A percentile compares a stretch with the other conserved stretches of the same genome.
phyloP scores from a whole-genome alignment of 2,797 vertebrate genomes.

The Pseudochaenichthys georgianus region DNA sequence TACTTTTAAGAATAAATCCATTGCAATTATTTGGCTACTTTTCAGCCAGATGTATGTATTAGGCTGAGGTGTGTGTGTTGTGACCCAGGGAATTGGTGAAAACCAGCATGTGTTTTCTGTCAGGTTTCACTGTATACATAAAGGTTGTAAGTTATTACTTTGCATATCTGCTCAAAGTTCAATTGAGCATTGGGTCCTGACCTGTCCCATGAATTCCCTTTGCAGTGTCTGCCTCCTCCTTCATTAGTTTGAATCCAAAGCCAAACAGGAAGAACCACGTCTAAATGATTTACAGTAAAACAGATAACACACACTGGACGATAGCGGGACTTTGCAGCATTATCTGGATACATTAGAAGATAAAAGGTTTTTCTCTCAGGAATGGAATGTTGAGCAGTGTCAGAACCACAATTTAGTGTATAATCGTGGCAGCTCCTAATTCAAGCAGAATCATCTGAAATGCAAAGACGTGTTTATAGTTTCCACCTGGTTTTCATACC shows the following conservation, averaged over 20 bases:
- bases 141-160: slow-evolving; percentile 62
- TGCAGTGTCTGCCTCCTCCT: slow-evolving; percentile 40
- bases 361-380: slow-evolving; percentile 36
- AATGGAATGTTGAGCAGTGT: slow-evolving; percentile 35
- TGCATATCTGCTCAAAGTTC: slow-evolving; percentile 51
- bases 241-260: slow-evolving; percentile 52
- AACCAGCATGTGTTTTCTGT: slow-evolving; percentile 49
- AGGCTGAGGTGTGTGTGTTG: slow-evolving; percentile 1
- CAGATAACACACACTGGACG: slow-evolving; percentile 52
- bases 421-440: slow-evolving; percentile 19
- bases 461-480: slow-evolving; percentile 21
- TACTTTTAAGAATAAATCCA: background rate
- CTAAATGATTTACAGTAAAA: slow-evolving; percentile 67
- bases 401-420: slow-evolving; percentile 37
- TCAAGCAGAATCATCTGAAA: slow-evolving; percentile 17
- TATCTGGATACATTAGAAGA: slow-evolving; percentile 49
- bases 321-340: slow-evolving; percentile 44
- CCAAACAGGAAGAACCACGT: slow-evolving; percentile 74
- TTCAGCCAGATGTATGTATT: slow-evolving; percentile 2
- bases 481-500: slow-evolving; percentile 60
- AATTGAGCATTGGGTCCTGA: slow-evolving; percentile 46
- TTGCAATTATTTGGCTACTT: background rate
- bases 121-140: slow-evolving; percentile 55
- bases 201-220: slow-evolving; percentile 50
- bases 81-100: slow-evolving; percentile 32